phyloP scores from a whole-genome alignment of 2,888 invertebrate species.

The Eurytoma californica region DNA sequence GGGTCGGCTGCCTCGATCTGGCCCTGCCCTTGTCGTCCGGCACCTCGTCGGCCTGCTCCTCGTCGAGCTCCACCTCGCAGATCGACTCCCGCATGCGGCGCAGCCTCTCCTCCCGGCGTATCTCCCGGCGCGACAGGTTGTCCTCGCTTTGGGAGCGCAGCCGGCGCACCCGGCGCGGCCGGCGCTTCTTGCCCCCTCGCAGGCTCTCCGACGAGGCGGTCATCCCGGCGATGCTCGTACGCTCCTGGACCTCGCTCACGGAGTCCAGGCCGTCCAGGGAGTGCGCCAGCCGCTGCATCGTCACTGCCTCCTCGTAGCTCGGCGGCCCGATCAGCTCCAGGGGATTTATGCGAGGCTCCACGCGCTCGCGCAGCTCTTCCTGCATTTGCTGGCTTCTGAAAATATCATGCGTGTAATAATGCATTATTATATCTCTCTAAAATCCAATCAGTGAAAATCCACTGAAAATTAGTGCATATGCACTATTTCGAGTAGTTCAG shows the following conservation, averaged over 20 bases:
- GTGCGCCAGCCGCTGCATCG: slow-evolving; percentile 81
- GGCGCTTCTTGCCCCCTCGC: slow-evolving; percentile 61
- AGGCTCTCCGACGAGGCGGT: slow-evolving; percentile 70
- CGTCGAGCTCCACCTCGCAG: slow-evolving; percentile 13
- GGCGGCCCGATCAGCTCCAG: slow-evolving; percentile 82
- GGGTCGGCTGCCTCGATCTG: slow-evolving; percentile 65
- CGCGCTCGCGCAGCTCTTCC: slow-evolving; percentile 59
- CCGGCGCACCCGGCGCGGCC: slow-evolving; percentile 61
- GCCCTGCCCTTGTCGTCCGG: slow-evolving; percentile 46
- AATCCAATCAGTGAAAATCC: too few species aligned
- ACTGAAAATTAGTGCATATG: too few species aligned
- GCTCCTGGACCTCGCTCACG: slow-evolving; percentile 57
- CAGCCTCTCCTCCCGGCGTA: slow-evolving; percentile 64
- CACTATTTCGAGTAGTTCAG: too few species aligned
- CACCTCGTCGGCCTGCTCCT: neutral
- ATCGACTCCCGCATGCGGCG: neutral
- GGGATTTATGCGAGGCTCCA: slow-evolving; percentile 78
- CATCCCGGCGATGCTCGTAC: slow-evolving; percentile 64
- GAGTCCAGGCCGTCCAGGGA: slow-evolving; percentile 69
- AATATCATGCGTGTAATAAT: too few species aligned
- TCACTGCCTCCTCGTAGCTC: slow-evolving; percentile 85
- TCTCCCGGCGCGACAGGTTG: slow-evolving; percentile 65
- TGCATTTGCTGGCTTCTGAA: slow-evolving; percentile 63
- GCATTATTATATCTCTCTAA: too few species aligned
- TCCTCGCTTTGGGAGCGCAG: slow-evolving; percentile 66